These are phyloP conservation scores for Oncopodura yosiiana DNA, from an alignment of 1,140 invertebrate species.

Conservation along the genomic window DNA sequence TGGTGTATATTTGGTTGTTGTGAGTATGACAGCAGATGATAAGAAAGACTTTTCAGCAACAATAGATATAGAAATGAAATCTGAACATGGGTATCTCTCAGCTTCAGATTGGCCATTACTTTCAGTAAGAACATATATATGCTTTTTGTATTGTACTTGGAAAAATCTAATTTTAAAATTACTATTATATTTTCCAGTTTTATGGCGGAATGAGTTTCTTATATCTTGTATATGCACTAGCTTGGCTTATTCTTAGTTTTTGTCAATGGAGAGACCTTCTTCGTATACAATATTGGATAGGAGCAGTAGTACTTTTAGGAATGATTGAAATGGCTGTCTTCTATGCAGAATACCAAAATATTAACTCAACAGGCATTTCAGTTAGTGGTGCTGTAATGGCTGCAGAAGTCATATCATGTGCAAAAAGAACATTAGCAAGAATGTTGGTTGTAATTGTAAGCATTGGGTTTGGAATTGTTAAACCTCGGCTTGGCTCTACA, in stretches of 20 bases:
- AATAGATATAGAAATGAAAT: conserved; percentile 55
- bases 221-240: conserved; percentile 69
- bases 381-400: conserved; percentile 58
- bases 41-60: conserved; percentile 41
- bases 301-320: conserved; percentile 74
- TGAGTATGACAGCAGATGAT: conserved; percentile 36
- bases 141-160: not conserved
- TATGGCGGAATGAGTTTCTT: conserved; percentile 82
- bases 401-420: conserved; percentile 78
- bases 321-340: conserved; percentile 79
- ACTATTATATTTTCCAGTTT: conserved; percentile 54
- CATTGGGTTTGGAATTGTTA: conserved; percentile 87
- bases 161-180: not conserved
- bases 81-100: conserved; percentile 58
- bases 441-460: conserved; percentile 90
- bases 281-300: conserved; percentile 93
- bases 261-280: conserved; percentile 81
- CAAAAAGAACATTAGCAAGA: conserved; percentile 76
- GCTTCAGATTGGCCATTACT: conserved; percentile 63
- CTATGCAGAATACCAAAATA: conserved; percentile 74
- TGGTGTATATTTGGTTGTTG: conserved; percentile 44
- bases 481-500: conserved; percentile 72
- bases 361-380: conserved; percentile 62
- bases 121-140: conserved; percentile 44
- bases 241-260: conserved; percentile 74